A percentile compares a stretch with the other conserved stretches of the same genome.
These are phyloP conservation scores for Hydrophis major DNA, from an alignment of 2,797 vertebrate genomes.

Conservation along the genomic window DNA sequence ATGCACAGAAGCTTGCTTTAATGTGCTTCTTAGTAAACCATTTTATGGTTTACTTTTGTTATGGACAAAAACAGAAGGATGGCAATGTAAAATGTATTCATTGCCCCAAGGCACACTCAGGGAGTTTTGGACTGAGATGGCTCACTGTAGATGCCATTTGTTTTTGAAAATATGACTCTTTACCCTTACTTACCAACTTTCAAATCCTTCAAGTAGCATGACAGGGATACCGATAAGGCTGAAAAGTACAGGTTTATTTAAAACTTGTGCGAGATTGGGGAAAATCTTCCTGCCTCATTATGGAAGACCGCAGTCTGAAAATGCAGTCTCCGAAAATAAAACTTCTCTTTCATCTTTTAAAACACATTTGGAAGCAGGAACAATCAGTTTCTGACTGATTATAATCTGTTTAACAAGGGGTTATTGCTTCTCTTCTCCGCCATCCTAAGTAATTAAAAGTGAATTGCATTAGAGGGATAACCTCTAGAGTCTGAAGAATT, in stretches of 20 bases:
- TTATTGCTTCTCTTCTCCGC: slow-evolving; percentile 17
- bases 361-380: slow-evolving; percentile 44
- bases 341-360: slow-evolving; percentile 27
- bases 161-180: not conserved
- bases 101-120: not conserved
- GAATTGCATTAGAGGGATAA: slow-evolving; percentile 42
- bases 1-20: not conserved
- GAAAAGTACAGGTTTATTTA: not conserved
- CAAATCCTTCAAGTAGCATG: not conserved
- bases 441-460: slow-evolving; percentile 44
- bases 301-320: slow-evolving; percentile 20
- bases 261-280: slow-evolving; percentile 1
- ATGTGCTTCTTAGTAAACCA: not conserved
- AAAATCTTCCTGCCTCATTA: not conserved
- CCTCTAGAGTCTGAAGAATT: slow-evolving; percentile 29
- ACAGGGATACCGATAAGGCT: not conserved
- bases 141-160: not conserved
- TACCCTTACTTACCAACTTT: not conserved
- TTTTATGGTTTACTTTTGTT: not conserved
- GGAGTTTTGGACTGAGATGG: not conserved
- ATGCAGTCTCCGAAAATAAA: slow-evolving; percentile 26
- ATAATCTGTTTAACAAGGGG: slow-evolving; percentile 39
- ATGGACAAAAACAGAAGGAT: not conserved
- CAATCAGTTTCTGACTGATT: slow-evolving; percentile 27
- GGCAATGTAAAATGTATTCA: not conserved